Conservation (phyloP, 92 coral and sea anemone species). For the Parazoanthus darwini region DNA sequence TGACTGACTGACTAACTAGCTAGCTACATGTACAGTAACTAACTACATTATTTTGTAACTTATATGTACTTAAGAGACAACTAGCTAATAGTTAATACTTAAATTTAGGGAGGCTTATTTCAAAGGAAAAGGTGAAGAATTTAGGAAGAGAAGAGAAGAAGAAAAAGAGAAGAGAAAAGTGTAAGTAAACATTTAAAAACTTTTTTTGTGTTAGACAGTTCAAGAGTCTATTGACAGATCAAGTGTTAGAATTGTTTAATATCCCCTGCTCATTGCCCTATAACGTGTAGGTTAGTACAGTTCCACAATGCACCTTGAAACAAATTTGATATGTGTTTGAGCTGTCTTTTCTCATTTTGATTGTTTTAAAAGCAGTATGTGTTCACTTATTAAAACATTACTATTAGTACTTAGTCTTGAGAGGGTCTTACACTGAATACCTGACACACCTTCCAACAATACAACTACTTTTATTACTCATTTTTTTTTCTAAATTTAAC, state of each 20-base stretch:
- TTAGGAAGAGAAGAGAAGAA: slow-evolving; percentile 43
- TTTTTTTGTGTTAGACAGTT: neutral
- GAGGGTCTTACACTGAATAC: neutral
- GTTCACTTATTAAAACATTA: no score
- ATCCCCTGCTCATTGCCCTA: neutral
- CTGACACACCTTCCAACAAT: no score
- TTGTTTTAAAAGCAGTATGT: no score
- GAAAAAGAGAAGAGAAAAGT: slow-evolving; percentile 50
- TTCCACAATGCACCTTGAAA: no score
- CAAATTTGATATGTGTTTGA: no score
- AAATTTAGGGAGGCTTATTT: slow-evolving; percentile 73
- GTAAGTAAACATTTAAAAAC: slow-evolving; percentile 35
- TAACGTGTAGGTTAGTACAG: neutral
- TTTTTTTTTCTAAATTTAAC: neutral
- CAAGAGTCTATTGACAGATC: neutral
- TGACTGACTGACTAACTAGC: no score
- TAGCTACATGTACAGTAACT: no score
- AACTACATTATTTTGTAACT: no score
- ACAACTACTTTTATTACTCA: no score
- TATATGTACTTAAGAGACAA: no score
- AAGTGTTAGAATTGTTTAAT: neutral
- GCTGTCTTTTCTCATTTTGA: no score
- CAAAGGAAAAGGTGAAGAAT: slow-evolving; percentile 61
- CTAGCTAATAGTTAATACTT: neutral
- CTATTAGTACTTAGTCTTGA: no score